Base-by-base conservation (phyloP, 1,140 invertebrate species). In the Cataglyphis hispanica region DNA sequence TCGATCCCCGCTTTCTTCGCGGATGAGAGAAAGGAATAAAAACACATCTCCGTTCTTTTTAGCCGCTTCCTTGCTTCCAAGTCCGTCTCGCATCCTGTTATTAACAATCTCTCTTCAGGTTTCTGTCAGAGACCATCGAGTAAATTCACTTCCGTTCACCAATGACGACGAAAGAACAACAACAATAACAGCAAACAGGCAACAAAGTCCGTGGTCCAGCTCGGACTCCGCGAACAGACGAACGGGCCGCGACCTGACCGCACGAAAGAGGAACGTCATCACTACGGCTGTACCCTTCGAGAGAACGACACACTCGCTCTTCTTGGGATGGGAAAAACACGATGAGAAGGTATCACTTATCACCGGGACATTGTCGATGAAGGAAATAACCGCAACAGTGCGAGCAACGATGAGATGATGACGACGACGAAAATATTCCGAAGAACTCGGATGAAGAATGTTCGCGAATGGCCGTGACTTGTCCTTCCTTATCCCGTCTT, bases 131-230 rank as follows among this genome's bases (percentile, higher is more conserved):
- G n/a, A 78, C 40, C 61, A 31, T 16, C 31, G n/a, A 64, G 40
- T 56, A 40, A 80, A 72, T 0, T 19, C 67, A 83, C 78, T 81
- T 60, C 19, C 50, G 58, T 8, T 81, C 34, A 74, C 53, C 78
- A 69, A 43, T 25, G 78, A 83, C 16, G 78, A 81, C 37, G 66
- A 70, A 60, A 74, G n/a, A 83, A 83, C 67, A 83, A 83, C 53
- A 83, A 83, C 25, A 83, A 83, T 67, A 83, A 83, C 56, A 72
- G 78, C 66, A 43, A 81, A 81, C 77, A 81, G 77, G 50, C 77
- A 81, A 81, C 78, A 83, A 72, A 56, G 25, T 61, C 22, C 61
- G 40, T 56, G 34, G 66, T 58, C 13, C 27, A 22, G 27, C 13
- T 58, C n/a, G 27, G 78, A 80, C 53, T 70, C 13, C 5, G 78